Conservation (phyloP, 2,113 vertebrate genomes). For the Taurulus bubalis region DNA sequence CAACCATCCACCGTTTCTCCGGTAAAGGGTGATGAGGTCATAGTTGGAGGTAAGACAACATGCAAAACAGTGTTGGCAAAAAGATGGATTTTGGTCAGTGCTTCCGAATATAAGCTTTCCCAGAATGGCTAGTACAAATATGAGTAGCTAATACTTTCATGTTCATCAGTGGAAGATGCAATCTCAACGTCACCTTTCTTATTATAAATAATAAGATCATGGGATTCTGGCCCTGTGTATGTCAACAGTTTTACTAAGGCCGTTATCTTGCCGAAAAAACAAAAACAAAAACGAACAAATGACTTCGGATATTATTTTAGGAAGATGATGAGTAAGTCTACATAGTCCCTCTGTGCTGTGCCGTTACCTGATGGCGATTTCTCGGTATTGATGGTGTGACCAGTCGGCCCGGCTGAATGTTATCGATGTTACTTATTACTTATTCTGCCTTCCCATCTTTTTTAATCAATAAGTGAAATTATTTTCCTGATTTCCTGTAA, state of each 20-base stretch:
- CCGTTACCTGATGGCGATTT: background rate
- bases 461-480: background rate
- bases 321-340: no score
- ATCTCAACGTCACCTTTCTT: background rate
- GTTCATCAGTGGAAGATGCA: conserved; percentile 6
- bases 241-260: no score
- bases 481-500: background rate
- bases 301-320: no score
- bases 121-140: background rate
- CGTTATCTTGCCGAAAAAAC: no score
- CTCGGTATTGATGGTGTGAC: background rate
- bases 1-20: background rate
- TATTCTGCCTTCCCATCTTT: background rate
- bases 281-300: no score
- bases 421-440: background rate
- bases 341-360: no score
- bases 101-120: background rate
- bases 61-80: background rate
- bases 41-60: background rate
- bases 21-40: background rate
- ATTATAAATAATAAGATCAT: no score
- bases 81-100: background rate
- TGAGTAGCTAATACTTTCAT: background rate
- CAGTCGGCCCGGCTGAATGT: background rate
- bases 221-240: no score